Base-by-base conservation (phyloP, 2,888 invertebrate genomes). In the Pristionchus japonicus region DNA sequence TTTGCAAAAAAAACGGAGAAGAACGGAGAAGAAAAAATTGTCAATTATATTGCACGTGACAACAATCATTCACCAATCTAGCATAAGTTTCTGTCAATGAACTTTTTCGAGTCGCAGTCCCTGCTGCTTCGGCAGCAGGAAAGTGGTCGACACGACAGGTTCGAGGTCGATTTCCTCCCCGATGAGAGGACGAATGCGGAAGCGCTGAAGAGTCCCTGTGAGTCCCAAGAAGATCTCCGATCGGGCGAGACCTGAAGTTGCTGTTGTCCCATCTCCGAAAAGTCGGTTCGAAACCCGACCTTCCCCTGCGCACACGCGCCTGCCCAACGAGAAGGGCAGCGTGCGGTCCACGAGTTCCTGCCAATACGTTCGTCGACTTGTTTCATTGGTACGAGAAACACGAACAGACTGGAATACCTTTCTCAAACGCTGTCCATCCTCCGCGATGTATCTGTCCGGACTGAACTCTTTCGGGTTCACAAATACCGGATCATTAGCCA, bases 401-500 rank as follows among this genome's bases (percentile, higher is more conserved):
- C n/a, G n/a, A n/a, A n/a, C n/a, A n/a, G n/a, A n/a, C n/a, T n/a
- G n/a, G n/a, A n/a, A n/a, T n/a, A 9, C 82, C 82, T 82, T 82
- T n/a, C 23, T 82, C 27, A 82, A 37, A 23, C 37, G 7, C 49
- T 47, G 47, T 49, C 82, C 82, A 49, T 82, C 82, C 17, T 47
- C 82, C 1, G 0, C 20, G 6, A 82, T n/a, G 15, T 82, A 82
- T 13, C 82, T 17, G 17, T 82, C 82, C 3, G 82, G 82, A 17
- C 52, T 37, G 40, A 74, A 74, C 31, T 37, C 37, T 15, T 9
- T 20, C 23, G 70, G 70, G 27, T 82, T 52, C 27, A 37, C 52
- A 23, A 82, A 82, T 1, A 82, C 13, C 3, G 82, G 82, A 82
- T 74, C 70, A 23, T 82, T 20, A 15, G 82, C 47, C 82, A 82